phyloP scores from a whole-genome alignment of 2,888 invertebrate species.

The Caenorhabditis sinica region DNA sequence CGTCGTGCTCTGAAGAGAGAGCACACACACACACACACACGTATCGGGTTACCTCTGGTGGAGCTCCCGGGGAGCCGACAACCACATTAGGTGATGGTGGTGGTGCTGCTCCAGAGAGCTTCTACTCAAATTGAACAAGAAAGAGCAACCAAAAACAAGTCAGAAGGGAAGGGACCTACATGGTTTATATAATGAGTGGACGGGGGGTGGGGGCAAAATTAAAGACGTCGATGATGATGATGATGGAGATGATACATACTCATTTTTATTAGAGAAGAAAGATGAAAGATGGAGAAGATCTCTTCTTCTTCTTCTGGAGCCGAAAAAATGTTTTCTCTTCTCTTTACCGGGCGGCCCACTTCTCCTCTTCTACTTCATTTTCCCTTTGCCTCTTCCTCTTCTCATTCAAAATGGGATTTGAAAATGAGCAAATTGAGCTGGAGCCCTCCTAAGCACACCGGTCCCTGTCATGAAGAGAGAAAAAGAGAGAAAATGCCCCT shows the following conservation, averaged over 20 bases:
- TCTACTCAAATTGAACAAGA: slow-evolving; percentile 40
- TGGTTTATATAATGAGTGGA: slow-evolving; percentile 10
- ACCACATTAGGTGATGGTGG: slow-evolving; percentile 64
- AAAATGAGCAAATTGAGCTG: slow-evolving; percentile 65
- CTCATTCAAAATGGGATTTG: slow-evolving; percentile 65
- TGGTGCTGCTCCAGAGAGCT: slow-evolving; percentile 24
- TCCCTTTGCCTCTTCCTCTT: slow-evolving; percentile 44
- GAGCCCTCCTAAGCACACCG: slow-evolving; percentile 40
- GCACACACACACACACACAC: slow-evolving; percentile 51
- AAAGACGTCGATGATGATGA: not conserved
- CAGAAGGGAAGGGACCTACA: too few relatives aligned
- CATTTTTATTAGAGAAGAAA: slow-evolving; percentile 45
- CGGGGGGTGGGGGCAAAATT: not conserved
- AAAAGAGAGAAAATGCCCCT: slow-evolving; percentile 9
- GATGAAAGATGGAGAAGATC: not conserved
- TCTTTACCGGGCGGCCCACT: slow-evolving; percentile 28
- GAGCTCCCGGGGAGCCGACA: slow-evolving; percentile 31
- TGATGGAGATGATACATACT: slow-evolving; percentile 33
- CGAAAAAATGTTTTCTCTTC: slow-evolving; percentile 42
- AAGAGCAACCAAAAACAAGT: slow-evolving; percentile 26
- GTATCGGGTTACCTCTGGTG: slow-evolving; percentile 64
- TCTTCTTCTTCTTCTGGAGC: slow-evolving; percentile 13
- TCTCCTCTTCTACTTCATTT: slow-evolving; percentile 15
- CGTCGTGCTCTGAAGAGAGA: not conserved
- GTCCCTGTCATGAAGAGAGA: slow-evolving; percentile 27